Evolutionary conservation across 2,888 invertebrate genomes (phyloP).

Genomic region (Andrena minutula): DNA sequence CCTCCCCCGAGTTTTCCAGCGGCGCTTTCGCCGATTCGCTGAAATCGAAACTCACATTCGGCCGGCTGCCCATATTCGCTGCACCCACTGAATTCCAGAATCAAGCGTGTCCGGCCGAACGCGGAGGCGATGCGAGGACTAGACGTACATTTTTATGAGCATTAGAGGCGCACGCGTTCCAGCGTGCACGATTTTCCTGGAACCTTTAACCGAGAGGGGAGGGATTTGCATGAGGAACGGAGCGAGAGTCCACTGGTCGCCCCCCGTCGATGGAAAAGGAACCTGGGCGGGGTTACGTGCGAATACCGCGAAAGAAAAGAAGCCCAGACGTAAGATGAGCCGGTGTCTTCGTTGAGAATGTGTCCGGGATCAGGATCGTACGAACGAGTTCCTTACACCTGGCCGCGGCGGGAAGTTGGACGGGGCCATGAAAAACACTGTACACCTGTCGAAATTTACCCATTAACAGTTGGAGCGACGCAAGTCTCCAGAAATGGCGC

Average conservation of each 20-base stretch:
- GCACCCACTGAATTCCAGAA: conserved; percentile 70
- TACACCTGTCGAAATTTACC: not conserved
- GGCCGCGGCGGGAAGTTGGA: not conserved
- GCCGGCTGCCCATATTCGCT: conserved; percentile 43
- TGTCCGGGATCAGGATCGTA: conserved; percentile 57
- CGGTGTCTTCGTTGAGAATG: conserved; percentile 61
- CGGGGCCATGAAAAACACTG: not conserved
- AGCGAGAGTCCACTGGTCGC: conserved; percentile 34
- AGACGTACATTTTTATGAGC: conserved; percentile 66
- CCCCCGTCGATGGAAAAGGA: conserved; percentile 43
- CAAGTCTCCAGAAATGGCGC: too few relatives aligned
- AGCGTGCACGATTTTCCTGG: conserved; percentile 70
- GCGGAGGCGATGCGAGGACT: conserved; percentile 53
- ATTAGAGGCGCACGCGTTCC: conserved; percentile 54
- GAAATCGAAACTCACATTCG: conserved; percentile 65
- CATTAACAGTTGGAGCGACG: too few relatives aligned
- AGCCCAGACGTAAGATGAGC: conserved; percentile 61
- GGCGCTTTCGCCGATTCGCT: conserved; percentile 56
- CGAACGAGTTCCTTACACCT: conserved; percentile 27
- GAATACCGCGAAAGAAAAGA: conserved; percentile 58
- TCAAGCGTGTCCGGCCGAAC: conserved; percentile 51
- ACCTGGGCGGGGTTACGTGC: conserved; percentile 50
- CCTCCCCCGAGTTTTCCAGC: conserved; percentile 4
- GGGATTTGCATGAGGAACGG: conserved; percentile 68
- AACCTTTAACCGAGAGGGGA: conserved; percentile 53